Evolutionary conservation across 1,140 invertebrate species (phyloP).

Genomic region (Tachypleus tridentatus): DNA sequence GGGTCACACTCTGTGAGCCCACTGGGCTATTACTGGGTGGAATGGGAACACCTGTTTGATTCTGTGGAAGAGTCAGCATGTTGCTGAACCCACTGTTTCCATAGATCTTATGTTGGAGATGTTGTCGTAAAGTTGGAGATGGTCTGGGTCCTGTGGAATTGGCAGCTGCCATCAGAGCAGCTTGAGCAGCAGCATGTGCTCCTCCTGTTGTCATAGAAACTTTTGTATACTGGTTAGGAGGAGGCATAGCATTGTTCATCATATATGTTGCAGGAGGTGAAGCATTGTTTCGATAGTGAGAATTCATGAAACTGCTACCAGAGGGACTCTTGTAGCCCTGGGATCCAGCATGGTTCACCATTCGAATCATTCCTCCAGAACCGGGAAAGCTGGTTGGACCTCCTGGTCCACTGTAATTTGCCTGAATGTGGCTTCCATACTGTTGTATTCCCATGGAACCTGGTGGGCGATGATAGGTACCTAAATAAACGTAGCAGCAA

Average conservation of each 20-base stretch:
- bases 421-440: conserved; percentile 27
- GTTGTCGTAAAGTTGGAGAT: conserved; percentile 47
- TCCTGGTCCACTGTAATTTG: conserved; percentile 29
- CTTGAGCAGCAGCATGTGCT: conserved; percentile 35
- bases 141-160: conserved; percentile 25
- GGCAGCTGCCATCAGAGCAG: conserved; percentile 34
- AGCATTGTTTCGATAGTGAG: conserved; percentile 27
- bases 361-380: conserved; percentile 19
- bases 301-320: conserved; percentile 18
- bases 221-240: conserved; percentile 24
- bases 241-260: conserved; percentile 27
- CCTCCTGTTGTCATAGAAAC: conserved; percentile 27
- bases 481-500: conserved; percentile 20
- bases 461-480: conserved; percentile 44
- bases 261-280: conserved; percentile 8
- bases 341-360: conserved; percentile 16
- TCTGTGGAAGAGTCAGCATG: conserved; percentile 23
- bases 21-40: conserved; percentile 34
- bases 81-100: background rate
- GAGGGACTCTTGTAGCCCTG: conserved; percentile 15
- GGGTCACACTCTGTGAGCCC: conserved; percentile 6
- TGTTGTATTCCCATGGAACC: conserved; percentile 27
- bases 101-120: conserved; percentile 34
- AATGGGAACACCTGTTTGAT: conserved; percentile 17
- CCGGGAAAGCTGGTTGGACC: conserved; percentile 11